These are phyloP conservation scores for Liopterus haemorrhoidalis DNA, from an alignment of 2,888 invertebrate species.

Conservation along the genomic window DNA sequence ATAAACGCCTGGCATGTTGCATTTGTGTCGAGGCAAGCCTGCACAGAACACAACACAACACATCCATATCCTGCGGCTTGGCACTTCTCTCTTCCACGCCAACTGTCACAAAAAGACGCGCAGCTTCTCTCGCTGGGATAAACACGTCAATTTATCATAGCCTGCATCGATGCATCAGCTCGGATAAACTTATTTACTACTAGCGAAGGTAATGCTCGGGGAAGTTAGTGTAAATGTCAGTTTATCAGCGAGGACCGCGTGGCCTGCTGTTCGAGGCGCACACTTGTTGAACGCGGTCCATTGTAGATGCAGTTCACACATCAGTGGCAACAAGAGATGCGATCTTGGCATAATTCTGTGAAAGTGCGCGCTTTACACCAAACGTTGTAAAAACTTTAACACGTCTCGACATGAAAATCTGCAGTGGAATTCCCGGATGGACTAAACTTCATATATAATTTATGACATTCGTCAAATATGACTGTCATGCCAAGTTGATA, in stretches of 20 bases:
- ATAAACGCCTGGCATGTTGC: conserved; percentile 18
- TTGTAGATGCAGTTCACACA: conserved; percentile 21
- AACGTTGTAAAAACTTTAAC: no score
- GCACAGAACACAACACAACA: conserved; percentile 1
- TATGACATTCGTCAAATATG: no score
- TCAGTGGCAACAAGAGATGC: conserved; percentile 15
- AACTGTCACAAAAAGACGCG: no score
- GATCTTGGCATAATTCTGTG: conserved; percentile 27
- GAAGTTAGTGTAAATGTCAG: no score
- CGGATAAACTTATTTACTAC: no score
- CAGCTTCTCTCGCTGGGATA: neutral
- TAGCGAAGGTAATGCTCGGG: no score
- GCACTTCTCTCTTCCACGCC: no score
- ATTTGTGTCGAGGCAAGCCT: conserved; percentile 2
- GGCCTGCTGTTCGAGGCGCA: conserved; percentile 2
- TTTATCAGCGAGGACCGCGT: no score
- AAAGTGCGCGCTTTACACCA: conserved; percentile 31
- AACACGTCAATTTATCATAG: neutral
- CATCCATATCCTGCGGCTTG: conserved; percentile 12
- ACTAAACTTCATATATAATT: no score
- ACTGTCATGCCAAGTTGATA: no score
- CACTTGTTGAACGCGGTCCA: conserved; percentile 18
- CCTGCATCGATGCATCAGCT: neutral
- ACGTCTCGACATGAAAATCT: no score
- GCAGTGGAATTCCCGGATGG: no score